These are phyloP conservation scores for Charadrius vociferus DNA, from an alignment of 2,113 vertebrate species.

Conservation along the genomic window DNA sequence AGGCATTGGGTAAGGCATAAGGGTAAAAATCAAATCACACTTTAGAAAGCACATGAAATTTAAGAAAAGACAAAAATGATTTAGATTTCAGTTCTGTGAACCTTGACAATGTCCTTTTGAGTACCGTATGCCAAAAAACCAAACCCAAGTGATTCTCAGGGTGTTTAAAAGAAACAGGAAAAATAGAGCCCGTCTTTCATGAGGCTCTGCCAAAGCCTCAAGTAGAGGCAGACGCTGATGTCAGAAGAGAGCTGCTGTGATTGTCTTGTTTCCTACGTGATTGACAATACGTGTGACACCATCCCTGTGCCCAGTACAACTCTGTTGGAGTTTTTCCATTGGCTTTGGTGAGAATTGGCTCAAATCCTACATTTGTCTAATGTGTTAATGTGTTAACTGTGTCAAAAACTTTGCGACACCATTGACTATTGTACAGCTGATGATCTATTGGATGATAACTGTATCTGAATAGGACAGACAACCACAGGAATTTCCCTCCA, in stretches of 20 bases:
- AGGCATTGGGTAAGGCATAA: not conserved
- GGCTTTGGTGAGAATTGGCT: constrained; percentile 49
- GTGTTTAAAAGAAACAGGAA: constrained; percentile 6
- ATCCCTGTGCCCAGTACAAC: constrained; percentile 8
- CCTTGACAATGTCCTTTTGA: not conserved
- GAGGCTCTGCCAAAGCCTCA: constrained; percentile 53
- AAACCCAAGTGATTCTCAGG: not conserved
- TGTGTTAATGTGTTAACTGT: constrained; percentile 64
- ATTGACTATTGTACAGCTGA: constrained; percentile 45
- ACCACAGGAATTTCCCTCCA: constrained; percentile 58
- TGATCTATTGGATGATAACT: constrained; percentile 55
- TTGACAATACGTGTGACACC: constrained; percentile 40
- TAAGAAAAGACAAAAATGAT: not conserved
- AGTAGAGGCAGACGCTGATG: constrained; percentile 55
- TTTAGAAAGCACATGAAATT: not conserved
- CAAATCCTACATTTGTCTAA: constrained; percentile 24
- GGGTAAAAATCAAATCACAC: not conserved
- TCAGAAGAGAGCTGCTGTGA: constrained; percentile 55
- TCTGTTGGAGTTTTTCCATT: constrained; percentile 54
- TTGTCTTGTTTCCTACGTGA: constrained; percentile 44
- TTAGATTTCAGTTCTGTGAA: not conserved
- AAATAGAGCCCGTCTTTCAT: not conserved
- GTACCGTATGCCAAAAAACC: not conserved
- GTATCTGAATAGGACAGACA: constrained; percentile 51
- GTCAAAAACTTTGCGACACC: constrained; percentile 54